These are phyloP conservation scores for Diplazon laetatorius DNA, from an alignment of 2,888 invertebrate genomes.

Conservation along the genomic window DNA sequence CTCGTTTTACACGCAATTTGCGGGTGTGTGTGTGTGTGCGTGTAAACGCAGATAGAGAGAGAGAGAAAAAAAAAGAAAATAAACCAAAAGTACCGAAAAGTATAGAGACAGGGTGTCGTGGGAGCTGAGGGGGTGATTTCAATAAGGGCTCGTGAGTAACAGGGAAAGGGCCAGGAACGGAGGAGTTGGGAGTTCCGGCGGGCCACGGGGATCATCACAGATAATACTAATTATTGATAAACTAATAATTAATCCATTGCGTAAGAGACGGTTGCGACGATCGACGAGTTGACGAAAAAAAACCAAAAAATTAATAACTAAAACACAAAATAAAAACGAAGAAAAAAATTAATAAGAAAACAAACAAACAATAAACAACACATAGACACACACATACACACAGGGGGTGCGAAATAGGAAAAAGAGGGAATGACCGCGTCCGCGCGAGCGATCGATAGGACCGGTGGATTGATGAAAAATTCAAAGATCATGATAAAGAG, in stretches of 20 bases:
- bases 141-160: slow-evolving; percentile 61
- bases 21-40: too few relatives aligned
- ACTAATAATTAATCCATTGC: slow-evolving; percentile 76
- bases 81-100: slow-evolving; percentile 47
- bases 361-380: too few relatives aligned
- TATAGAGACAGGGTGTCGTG: slow-evolving; percentile 16
- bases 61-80: slow-evolving; percentile 9
- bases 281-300: slow-evolving; percentile 56
- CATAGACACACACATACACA: too few relatives aligned
- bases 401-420: background rate
- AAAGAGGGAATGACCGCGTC: slow-evolving; percentile 3
- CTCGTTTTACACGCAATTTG: background rate
- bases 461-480: background rate
- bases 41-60: slow-evolving; percentile 33
- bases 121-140: slow-evolving; percentile 52
- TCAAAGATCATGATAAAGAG: slow-evolving; percentile 22
- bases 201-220: slow-evolving; percentile 77
- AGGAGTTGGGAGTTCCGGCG: slow-evolving; percentile 69
- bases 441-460: slow-evolving; percentile 12
- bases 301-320: slow-evolving; percentile 36
- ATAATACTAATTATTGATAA: slow-evolving; percentile 77
- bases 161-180: slow-evolving; percentile 63
- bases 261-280: slow-evolving; percentile 52
- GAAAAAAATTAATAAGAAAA: background rate
- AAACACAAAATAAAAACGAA: slow-evolving; percentile 33